Conservation (phyloP, 2,888 invertebrate species). For the Smittia aterrima region DNA sequence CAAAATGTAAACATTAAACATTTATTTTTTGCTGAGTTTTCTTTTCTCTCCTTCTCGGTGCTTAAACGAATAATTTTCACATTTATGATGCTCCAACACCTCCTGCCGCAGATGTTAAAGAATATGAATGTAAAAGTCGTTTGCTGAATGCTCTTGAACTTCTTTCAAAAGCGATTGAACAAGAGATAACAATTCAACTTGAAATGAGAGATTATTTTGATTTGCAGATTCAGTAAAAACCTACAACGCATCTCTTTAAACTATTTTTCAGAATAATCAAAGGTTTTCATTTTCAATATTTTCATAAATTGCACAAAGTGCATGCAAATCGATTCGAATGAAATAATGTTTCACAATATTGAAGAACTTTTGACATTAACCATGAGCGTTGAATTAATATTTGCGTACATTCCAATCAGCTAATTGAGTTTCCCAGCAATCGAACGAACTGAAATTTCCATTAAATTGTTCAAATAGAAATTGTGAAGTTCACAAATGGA, state of each 20-base stretch:
- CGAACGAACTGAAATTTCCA: not conserved
- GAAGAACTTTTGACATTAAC: too few species aligned
- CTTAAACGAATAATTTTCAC: not conserved
- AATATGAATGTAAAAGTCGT: not conserved
- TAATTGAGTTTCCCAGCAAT: constrained; percentile 15
- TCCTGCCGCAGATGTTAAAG: not conserved
- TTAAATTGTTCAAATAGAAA: not conserved
- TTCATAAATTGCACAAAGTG: too few species aligned
- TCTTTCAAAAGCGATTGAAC: not conserved
- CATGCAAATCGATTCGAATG: too few species aligned
- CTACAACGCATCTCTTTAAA: too few species aligned
- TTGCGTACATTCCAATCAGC: constrained; percentile 11
- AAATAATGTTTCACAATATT: too few species aligned
- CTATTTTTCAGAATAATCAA: too few species aligned
- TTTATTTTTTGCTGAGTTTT: constrained; percentile 13
- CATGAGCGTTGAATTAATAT: not conserved
- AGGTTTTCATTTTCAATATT: too few species aligned
- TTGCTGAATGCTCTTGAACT: not conserved
- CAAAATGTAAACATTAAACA: constrained; percentile 41
- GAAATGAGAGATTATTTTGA: too few species aligned
- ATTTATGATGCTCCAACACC: not conserved
- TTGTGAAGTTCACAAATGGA: not conserved
- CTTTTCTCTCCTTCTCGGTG: not conserved
- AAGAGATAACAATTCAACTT: not conserved
- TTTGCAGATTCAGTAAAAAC: too few species aligned